Percentiles rank a stretch among this genome's conserved stretches.
Conservation (phyloP, 2,888 invertebrate species). For the Ectobius pallidus region DNA sequence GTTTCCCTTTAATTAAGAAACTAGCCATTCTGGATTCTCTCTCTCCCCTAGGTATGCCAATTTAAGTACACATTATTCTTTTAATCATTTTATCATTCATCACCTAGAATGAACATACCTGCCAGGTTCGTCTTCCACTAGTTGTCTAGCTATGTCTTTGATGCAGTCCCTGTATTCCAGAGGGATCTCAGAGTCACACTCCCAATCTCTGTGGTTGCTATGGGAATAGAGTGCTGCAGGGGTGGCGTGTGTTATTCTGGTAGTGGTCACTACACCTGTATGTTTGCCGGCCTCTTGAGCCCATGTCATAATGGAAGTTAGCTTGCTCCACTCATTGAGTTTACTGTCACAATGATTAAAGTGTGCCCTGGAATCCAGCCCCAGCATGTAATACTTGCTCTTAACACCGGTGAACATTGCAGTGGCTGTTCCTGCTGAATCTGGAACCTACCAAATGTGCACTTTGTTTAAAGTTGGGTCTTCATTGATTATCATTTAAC, state of each 20-base stretch:
- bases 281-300: constrained; percentile 63
- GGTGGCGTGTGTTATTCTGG: constrained; percentile 69
- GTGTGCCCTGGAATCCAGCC: constrained; percentile 55
- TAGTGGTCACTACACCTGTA: constrained; percentile 70
- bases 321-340: neutral
- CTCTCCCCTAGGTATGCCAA: too few relatives aligned
- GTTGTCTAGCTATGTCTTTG: constrained; percentile 66
- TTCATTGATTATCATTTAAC: too few relatives aligned
- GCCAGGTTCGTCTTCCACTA: constrained; percentile 48
- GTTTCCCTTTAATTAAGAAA: too few relatives aligned
- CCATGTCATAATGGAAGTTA: constrained; percentile 63
- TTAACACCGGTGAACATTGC: constrained; percentile 69
- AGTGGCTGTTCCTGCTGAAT: constrained; percentile 73
- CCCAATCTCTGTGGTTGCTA: constrained; percentile 64
- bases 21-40: too few relatives aligned
- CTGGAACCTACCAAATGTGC: constrained; percentile 58
- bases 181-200: constrained; percentile 57
- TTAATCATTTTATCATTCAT: too few relatives aligned
- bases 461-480: too few relatives aligned
- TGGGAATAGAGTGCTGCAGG: constrained; percentile 66
- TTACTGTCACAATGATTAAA: constrained; percentile 10
- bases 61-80: too few relatives aligned
- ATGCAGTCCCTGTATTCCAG: neutral
- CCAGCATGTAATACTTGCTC: constrained; percentile 60
- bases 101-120: too few relatives aligned